Percentiles rank a stretch among this genome's conserved stretches.
Evolutionary conservation across 2,113 vertebrate genomes (phyloP).

Genomic region (Bos indicus): DNA sequence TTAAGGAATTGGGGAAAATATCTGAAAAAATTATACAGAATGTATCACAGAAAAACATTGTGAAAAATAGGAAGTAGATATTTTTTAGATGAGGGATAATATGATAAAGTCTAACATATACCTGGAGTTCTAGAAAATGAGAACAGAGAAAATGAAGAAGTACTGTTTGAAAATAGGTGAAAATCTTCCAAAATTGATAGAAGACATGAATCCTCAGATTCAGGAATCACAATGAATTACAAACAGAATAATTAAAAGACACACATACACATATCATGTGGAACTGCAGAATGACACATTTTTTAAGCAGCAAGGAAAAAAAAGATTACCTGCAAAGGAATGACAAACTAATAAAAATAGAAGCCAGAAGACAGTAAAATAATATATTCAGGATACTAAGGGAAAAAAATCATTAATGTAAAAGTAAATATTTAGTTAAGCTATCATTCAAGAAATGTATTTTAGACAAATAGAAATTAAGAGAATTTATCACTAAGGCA

Average conservation of each 20-base stretch:
- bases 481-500: not conserved
- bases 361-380: not conserved
- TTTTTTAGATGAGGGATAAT: not conserved
- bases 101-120: not conserved
- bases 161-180: not conserved
- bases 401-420: not conserved
- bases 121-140: not conserved
- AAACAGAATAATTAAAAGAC: conserved; percentile 21
- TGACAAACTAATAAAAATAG: not conserved
- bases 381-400: not conserved
- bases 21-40: not conserved
- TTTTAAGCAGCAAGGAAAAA: not conserved
- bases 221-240: not conserved
- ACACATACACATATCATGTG: not conserved
- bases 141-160: not conserved
- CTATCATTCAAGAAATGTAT: not conserved
- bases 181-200: not conserved
- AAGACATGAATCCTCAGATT: not conserved
- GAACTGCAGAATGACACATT: not conserved
- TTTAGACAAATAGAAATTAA: not conserved
- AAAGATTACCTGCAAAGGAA: not conserved
- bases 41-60: not conserved
- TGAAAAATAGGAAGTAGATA: not conserved
- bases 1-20: not conserved
- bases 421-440: not conserved